Evolutionary conservation across 2,888 invertebrate genomes (phyloP).

Genomic region (Mechanitis messenoides): DNA sequence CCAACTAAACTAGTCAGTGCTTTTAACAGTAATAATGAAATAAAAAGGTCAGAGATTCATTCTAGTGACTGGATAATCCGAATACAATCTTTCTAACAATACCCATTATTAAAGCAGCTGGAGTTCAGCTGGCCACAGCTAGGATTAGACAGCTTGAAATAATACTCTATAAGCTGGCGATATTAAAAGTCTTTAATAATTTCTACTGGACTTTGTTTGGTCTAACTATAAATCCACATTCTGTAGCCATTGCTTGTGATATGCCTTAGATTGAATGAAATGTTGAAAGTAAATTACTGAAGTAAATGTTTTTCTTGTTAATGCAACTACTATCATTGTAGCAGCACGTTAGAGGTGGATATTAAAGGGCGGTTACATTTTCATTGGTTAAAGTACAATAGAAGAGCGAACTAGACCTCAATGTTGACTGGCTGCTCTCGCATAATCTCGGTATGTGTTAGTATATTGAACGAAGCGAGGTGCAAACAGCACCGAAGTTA

Average conservation of each 20-base stretch:
- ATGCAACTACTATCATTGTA: not conserved
- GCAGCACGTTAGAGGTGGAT: too few species aligned
- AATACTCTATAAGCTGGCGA: conserved; percentile 8
- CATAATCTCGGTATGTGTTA: too few species aligned
- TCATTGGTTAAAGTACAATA: too few species aligned
- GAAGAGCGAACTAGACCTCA: too few species aligned
- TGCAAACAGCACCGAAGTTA: too few species aligned
- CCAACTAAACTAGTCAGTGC: too few species aligned
- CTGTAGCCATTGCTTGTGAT: not conserved
- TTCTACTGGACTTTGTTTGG: not conserved
- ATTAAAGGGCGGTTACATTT: too few species aligned
- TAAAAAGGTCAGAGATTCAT: not conserved
- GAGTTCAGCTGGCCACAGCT: conserved; percentile 13
- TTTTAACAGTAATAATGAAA: not conserved
- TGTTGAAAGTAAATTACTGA: not conserved
- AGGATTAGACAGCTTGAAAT: conserved; percentile 11
- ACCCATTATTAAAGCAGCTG: conserved; percentile 6
- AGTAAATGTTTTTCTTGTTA: not conserved
- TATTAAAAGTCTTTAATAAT: conserved; percentile 8
- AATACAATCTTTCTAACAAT: conserved; percentile 3
- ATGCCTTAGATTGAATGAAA: not conserved
- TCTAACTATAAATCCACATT: conserved; percentile 1
- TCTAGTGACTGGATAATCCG: not conserved
- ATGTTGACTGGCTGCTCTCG: too few species aligned
- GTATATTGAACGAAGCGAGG: too few species aligned